phyloP scores from a whole-genome alignment of 2,113 vertebrate species.

The Antennarius striatus region DNA sequence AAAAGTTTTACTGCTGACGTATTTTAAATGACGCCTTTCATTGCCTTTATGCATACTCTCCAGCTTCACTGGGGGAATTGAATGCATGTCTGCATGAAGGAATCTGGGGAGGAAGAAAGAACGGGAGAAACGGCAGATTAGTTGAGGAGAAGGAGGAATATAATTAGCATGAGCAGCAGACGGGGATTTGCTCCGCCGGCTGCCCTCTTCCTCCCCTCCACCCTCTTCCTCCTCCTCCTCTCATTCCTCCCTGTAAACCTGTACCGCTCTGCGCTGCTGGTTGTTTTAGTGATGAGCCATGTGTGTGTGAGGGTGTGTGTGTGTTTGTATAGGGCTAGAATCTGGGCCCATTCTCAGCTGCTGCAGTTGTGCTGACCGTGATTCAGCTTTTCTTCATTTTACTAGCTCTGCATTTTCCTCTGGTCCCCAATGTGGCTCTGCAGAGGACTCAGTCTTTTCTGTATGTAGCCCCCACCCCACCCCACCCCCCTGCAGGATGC shows the following conservation, averaged over 20 bases:
- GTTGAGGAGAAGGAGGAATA: conserved; percentile 65
- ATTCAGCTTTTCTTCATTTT: conserved; percentile 58
- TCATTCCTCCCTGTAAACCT: conserved; percentile 27
- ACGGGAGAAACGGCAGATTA: conserved; percentile 66
- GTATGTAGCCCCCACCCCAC: conserved; percentile 20
- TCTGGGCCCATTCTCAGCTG: conserved; percentile 38
- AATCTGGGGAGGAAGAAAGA: conserved; percentile 15
- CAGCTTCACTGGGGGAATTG: background rate
- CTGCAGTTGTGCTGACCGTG: conserved; percentile 49
- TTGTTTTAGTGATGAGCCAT: conserved; percentile 30
- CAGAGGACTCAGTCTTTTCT: conserved; percentile 38
- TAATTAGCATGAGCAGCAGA: conserved; percentile 78
- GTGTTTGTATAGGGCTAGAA: conserved; percentile 30
- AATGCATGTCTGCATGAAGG: conserved; percentile 16
- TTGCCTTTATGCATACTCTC: background rate
- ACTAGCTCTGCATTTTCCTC: conserved; percentile 22
- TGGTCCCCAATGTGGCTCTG: conserved; percentile 43
- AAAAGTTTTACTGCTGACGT: background rate
- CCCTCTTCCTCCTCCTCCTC: conserved; percentile 41
- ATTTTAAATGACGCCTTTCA: background rate
- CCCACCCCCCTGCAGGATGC: conserved; percentile 24
- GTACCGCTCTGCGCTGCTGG: conserved; percentile 32
- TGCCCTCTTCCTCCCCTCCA: conserved; percentile 49
- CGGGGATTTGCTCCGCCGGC: conserved; percentile 76
- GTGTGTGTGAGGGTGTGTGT: conserved; percentile 9